Evolutionary conservation across 2,797 vertebrate species (phyloP).

Genomic region (Acanthopagrus latus): DNA sequence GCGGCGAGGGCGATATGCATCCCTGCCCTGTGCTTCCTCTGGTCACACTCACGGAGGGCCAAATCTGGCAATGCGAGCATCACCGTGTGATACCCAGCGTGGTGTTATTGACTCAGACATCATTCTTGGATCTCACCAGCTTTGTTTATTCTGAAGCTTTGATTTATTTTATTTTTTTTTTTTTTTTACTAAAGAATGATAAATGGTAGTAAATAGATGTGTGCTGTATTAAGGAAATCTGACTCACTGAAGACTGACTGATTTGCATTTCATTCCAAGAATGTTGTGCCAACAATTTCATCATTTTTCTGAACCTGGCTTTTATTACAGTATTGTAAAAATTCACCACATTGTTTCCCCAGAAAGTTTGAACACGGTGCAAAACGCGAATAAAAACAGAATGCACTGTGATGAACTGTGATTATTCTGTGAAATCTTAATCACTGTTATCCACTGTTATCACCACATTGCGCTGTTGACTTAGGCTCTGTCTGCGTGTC

Average conservation of each 20-base stretch:
- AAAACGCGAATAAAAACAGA: too few species aligned
- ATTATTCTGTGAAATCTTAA: background rate
- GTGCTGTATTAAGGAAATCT: slow-evolving; percentile 4
- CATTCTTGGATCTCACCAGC: slow-evolving; percentile 29
- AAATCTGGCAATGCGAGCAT: slow-evolving; percentile 35
- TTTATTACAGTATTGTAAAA: too few species aligned
- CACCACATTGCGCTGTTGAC: background rate
- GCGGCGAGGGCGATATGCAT: slow-evolving; percentile 7
- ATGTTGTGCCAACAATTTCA: background rate
- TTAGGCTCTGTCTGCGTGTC: background rate
- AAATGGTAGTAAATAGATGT: slow-evolving; percentile 1
- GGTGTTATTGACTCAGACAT: slow-evolving; percentile 50
- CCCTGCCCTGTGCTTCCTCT: slow-evolving; percentile 18
- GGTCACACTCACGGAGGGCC: slow-evolving; percentile 4
- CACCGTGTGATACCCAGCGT: slow-evolving; percentile 29
- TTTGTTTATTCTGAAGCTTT: slow-evolving; percentile 1
- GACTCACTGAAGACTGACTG: slow-evolving; percentile 1
- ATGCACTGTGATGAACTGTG: too few species aligned
- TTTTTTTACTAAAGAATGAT: slow-evolving; percentile 1
- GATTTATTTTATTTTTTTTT: too few species aligned
- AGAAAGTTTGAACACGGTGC: too few species aligned
- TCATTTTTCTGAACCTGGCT: background rate
- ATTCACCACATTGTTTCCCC: background rate
- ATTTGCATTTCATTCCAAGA: background rate
- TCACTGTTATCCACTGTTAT: background rate